Percentiles rank a stretch among this genome's conserved stretches.
Evolutionary conservation across 2,888 invertebrate species (phyloP).

Genomic region (Cantharis rufa): DNA sequence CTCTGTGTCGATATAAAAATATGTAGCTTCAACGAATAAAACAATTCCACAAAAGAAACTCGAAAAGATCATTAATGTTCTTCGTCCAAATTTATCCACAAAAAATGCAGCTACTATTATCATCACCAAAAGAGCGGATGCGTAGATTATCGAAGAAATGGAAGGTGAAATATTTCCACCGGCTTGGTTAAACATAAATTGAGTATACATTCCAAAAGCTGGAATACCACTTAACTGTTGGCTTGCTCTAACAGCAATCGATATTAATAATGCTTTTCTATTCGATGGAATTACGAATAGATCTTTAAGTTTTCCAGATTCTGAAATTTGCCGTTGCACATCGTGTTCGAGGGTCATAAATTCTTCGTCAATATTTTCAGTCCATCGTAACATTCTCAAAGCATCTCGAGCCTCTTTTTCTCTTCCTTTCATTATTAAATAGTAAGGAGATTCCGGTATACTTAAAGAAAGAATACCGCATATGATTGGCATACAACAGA

Average conservation of each 20-base stretch:
- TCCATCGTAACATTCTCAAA: conserved; percentile 38
- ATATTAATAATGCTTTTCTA: conserved; percentile 42
- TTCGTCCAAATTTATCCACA: conserved; percentile 41
- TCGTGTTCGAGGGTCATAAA: conserved; percentile 38
- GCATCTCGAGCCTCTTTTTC: conserved; percentile 39
- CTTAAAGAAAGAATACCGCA: conserved; percentile 62
- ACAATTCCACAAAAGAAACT: conserved; percentile 35
- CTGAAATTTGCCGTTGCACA: conserved; percentile 45
- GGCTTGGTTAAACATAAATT: conserved; percentile 45
- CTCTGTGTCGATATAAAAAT: conserved; percentile 39
- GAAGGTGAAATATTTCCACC: conserved; percentile 42
- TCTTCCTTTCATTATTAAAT: conserved; percentile 40
- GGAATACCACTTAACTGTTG: conserved; percentile 44
- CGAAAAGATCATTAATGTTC: conserved; percentile 38
- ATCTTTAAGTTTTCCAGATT: conserved; percentile 45
- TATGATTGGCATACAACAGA: conserved; percentile 61
- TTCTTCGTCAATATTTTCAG: conserved; percentile 39
- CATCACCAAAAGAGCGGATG: conserved; percentile 30
- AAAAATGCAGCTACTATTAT: conserved; percentile 34
- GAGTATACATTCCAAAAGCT: conserved; percentile 41
- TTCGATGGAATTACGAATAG: conserved; percentile 41
- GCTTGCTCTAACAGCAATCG: conserved; percentile 39
- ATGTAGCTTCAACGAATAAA: conserved; percentile 33
- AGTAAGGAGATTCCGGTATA: conserved; percentile 63
- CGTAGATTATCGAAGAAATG: conserved; percentile 43